Base-by-base conservation (phyloP, 2,113 vertebrate species). In the Hemichromis elongatus region DNA sequence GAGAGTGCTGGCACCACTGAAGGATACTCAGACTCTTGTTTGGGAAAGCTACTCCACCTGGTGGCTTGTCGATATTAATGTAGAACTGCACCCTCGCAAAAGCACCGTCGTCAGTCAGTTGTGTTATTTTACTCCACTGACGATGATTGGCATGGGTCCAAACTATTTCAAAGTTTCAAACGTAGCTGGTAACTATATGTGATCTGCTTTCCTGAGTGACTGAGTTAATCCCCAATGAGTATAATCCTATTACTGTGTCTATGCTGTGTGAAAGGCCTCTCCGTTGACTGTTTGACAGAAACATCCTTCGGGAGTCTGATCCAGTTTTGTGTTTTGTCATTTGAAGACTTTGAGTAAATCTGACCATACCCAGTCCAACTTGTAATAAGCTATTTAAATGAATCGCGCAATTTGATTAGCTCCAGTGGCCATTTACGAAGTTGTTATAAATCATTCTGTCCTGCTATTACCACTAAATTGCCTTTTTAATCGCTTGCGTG, bases 181-280 rank as follows among this genome's bases (percentile, higher is more conserved):
- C 3, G 40, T 77, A 56, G 53, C 63, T 1, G 75, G 82, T 87
- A 83, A 89, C 81, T 61, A 52, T 52, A 63, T 88, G 50, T 83
- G 66, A 90, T 90, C 80, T 92, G 53, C 78, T 88, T 88, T 85
- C 59, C 57, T 86, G 84, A 70, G 82, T 79, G 79, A 79, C 77
- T 59, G 75, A 77, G 88, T 90, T 90, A 93, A 92, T 93, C 89
- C 84, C 37, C 47, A 50, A 16, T 53, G 16, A 21, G 42, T 84
- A 24, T 90, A 90, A 94, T 92, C 89, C 90, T 68, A 83, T 94
- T 90, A 89, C 86, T 81, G 26, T 84, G 77, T 89, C 88, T 82
- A 47, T 73, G 35, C 63, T 79, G 77, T 28, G 86, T 56, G 47
- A 80, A 85, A 33, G 24, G 30, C 28, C 52, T 79, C 28, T 59